Evolutionary conservation across 1,140 invertebrate species (phyloP).

Genomic region (Drosophila rufa): DNA sequence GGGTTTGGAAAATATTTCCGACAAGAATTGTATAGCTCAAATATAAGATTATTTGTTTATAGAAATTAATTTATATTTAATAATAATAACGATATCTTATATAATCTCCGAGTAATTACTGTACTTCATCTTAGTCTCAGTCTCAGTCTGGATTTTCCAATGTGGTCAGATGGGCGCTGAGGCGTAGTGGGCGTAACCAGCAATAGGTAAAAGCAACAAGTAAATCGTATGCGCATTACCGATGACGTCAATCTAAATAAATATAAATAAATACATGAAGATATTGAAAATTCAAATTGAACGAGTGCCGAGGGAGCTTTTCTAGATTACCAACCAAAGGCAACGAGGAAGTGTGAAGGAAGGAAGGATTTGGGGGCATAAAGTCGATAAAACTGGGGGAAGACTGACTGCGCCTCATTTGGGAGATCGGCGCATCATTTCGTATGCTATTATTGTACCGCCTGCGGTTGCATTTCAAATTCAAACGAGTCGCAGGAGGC

Average conservation of each 20-base stretch:
- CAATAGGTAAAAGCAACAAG: conserved; percentile 67
- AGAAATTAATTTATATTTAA: too few species aligned
- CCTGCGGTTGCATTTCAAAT: conserved; percentile 75
- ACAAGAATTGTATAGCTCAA: not conserved
- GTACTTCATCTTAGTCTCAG: conserved; percentile 28
- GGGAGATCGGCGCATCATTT: conserved; percentile 62
- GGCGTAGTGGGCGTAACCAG: conserved; percentile 45
- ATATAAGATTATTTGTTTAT: too few species aligned
- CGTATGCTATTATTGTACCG: conserved; percentile 76
- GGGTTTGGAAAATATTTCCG: not conserved
- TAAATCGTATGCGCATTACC: conserved; percentile 78
- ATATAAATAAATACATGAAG: conserved; percentile 44
- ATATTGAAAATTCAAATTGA: conserved; percentile 66
- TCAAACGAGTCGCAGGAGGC: conserved; percentile 66
- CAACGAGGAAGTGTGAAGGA: conserved; percentile 30
- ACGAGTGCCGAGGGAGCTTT: conserved; percentile 68
- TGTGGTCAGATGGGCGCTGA: conserved; percentile 39
- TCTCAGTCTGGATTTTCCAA: conserved; percentile 52
- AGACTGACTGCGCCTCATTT: conserved; percentile 35
- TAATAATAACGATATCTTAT: too few species aligned
- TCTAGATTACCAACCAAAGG: conserved; percentile 11
- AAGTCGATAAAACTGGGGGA: not conserved
- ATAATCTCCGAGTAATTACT: conserved; percentile 1
- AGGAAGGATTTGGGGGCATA: not conserved
- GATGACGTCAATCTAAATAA: conserved; percentile 71